Percentiles rank a stretch among this genome's conserved stretches.
These are phyloP conservation scores for Nebria brevicollis DNA, from an alignment of 2,888 invertebrate species.

Conservation along the genomic window DNA sequence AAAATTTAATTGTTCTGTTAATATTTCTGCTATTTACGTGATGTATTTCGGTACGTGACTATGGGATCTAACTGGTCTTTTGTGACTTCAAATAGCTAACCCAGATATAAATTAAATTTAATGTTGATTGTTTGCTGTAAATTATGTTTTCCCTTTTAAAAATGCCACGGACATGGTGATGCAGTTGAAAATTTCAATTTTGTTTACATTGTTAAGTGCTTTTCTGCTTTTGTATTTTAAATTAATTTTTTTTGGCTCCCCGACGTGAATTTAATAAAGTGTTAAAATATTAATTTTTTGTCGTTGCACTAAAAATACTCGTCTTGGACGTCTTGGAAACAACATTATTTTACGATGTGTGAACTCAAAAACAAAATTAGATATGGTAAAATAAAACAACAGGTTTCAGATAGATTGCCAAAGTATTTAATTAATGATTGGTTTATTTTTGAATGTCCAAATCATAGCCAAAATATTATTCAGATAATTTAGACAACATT, in stretches of 20 bases:
- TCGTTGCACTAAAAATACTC: no score
- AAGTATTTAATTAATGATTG: neutral
- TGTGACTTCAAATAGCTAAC: constrained; percentile 27
- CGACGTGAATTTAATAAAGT: no score
- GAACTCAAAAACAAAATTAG: constrained; percentile 11
- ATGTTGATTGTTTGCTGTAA: constrained; percentile 32
- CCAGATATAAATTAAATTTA: constrained; percentile 23
- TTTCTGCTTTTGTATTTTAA: neutral
- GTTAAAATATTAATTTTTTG: no score
- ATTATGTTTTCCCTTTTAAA: constrained; percentile 14
- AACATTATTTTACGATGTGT: no score
- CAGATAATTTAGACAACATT: constrained; percentile 4
- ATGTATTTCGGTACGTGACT: constrained; percentile 20
- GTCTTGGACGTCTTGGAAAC: no score
- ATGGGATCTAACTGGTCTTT: constrained; percentile 23
- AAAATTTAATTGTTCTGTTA: constrained; percentile 29
- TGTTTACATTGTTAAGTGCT: neutral
- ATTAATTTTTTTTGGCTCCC: no score
- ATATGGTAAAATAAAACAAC: neutral
- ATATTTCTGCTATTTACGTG: constrained; percentile 29
- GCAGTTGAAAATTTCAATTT: neutral
- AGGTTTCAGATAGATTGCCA: neutral
- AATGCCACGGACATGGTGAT: no score
- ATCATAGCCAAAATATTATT: constrained; percentile 8
- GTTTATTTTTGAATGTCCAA: constrained; percentile 13